Base-by-base conservation (phyloP, 2,797 vertebrate species). In the Poecilia picta region DNA sequence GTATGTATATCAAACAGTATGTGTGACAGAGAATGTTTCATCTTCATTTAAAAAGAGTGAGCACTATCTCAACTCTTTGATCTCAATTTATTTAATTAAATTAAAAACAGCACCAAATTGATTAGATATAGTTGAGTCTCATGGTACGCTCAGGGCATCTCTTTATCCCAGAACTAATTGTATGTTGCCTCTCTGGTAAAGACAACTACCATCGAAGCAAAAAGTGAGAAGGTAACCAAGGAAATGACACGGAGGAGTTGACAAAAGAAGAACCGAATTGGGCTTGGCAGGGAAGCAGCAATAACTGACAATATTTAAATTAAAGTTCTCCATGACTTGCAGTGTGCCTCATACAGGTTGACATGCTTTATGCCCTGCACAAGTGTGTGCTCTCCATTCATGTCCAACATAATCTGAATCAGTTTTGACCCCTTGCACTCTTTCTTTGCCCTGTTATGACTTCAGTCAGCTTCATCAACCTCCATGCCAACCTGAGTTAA, bases 1-100 rank as follows among this genome's bases (percentile, higher is more conserved):
- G 73, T 74, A 81, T 15, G 66, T 79, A 10, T 79, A 75, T 81
- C 23, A 41, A 73, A 51, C n/a, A 72, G 72, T 62, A 77, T 73
- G 55, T 75, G 85, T 84, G 88, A 72, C 55, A 10, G 23, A 36
- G 57, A 51, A 76, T 79, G 83, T 82, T 85, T 92, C 68, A 77
- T 83, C 46, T 80, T 76, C 57, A 83, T 87, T 85, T 87, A 62
- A 80, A 81, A 79, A 77, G 75, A 46, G 36, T 31, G 41, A 76
- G 86, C 77, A 81, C 76, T 72, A 87, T 87, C 79, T 82, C 53
- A 0, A 71, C 51, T 74, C 88, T 90, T 90, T 92, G 83, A 91
- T 90, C 85, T 89, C 28, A 45, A 71, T 72, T 66, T 84, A 85
- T 87, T 93, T 90, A 85, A 91, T 88, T 74, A 86, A 78, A 78